Conservation (phyloP, 2,113 vertebrate genomes). For the Sylvietta virens region DNA sequence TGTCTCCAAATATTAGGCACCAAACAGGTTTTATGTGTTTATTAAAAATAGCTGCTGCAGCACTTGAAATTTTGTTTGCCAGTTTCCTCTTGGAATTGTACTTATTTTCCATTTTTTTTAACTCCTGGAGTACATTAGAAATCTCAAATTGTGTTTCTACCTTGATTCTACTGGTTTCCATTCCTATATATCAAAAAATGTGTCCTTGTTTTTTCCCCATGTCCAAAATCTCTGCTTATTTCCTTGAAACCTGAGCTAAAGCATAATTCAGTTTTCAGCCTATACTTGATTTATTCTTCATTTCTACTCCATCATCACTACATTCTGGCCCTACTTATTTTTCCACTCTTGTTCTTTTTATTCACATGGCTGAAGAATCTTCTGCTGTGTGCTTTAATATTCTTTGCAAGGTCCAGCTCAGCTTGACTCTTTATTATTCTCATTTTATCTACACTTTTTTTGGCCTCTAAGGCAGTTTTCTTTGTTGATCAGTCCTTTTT, state of each 20-base stretch:
- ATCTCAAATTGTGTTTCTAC: neutral
- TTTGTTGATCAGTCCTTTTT: slow-evolving; percentile 39
- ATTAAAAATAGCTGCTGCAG: neutral
- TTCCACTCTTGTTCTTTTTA: neutral
- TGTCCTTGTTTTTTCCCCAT: neutral
- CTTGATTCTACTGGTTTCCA: neutral
- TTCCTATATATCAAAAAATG: neutral
- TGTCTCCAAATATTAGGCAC: neutral
- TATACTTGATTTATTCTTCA: neutral
- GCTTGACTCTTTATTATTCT: slow-evolving; percentile 33
- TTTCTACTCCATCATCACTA: neutral
- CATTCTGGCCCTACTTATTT: neutral
- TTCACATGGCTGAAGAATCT: neutral
- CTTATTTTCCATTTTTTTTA: neutral
- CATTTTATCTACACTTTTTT: slow-evolving; percentile 19
- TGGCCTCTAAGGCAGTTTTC: neutral
- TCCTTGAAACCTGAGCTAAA: neutral
- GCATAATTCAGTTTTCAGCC: neutral
- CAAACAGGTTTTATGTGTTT: neutral
- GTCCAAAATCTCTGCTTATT: neutral
- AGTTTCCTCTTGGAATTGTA: neutral
- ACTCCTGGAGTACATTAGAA: neutral
- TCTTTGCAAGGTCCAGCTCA: slow-evolving; percentile 22
- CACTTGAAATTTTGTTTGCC: neutral
- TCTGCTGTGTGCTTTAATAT: slow-evolving; percentile 32